Percentiles rank a stretch among this genome's conserved stretches.
Conservation (phyloP, 2,888 invertebrate species). For the Rhingia rostrata region DNA sequence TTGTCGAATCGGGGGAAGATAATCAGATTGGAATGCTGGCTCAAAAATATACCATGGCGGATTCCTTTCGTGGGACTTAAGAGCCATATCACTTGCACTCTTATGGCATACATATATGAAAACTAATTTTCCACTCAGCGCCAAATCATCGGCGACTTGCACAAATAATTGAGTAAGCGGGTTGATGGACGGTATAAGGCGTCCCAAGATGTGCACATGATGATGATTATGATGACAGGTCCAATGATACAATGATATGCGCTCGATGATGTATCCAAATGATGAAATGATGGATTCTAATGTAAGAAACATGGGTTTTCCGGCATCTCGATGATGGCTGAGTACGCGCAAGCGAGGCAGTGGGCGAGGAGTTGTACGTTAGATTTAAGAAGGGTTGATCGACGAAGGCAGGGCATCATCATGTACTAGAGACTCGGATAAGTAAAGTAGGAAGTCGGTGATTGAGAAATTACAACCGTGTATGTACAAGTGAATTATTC, state of each 20-base stretch:
- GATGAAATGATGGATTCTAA: constrained; percentile 68
- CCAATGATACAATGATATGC: constrained; percentile 54
- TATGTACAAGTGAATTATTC: constrained; percentile 11
- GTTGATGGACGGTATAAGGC: constrained; percentile 36
- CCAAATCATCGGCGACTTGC: constrained; percentile 55
- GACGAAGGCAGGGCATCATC: neutral
- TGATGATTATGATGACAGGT: constrained; percentile 67
- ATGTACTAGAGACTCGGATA: neutral
- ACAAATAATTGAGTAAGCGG: constrained; percentile 58
- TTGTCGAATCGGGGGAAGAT: constrained; percentile 26
- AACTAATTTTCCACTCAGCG: constrained; percentile 37
- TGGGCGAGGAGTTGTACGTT: constrained; percentile 7
- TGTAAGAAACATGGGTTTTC: constrained; percentile 67
- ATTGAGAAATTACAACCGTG: constrained; percentile 37
- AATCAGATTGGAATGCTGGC: constrained; percentile 18
- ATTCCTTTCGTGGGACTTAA: no score
- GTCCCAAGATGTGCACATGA: constrained; percentile 23
- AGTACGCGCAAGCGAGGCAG: neutral
- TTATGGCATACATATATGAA: constrained; percentile 7
- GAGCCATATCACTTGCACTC: constrained; percentile 35
- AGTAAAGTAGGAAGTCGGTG: constrained; percentile 31
- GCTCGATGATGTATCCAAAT: constrained; percentile 55
- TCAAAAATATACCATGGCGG: no score
- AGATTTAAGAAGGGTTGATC: constrained; percentile 22
- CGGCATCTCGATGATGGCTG: constrained; percentile 28